Evolutionary conservation across 2,888 invertebrate genomes (phyloP).

Genomic region (Tipula confusa): DNA sequence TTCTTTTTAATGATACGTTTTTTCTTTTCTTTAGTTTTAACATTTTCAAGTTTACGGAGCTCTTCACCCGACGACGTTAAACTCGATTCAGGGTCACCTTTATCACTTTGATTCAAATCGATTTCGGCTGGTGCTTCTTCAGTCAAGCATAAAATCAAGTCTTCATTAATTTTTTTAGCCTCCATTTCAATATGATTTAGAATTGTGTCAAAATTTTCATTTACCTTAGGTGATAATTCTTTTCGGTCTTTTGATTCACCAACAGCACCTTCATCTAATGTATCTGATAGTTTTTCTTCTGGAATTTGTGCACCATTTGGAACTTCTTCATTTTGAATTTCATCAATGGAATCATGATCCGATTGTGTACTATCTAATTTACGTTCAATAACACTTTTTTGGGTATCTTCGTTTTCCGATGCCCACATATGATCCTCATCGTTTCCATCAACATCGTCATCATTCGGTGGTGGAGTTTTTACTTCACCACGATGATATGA

Average conservation of each 20-base stretch:
- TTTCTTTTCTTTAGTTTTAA: not conserved
- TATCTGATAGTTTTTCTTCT: not conserved
- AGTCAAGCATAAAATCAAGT: not conserved
- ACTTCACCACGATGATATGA: not conserved
- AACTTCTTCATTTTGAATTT: not conserved
- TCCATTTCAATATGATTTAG: not conserved
- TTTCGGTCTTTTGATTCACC: conserved; percentile 38
- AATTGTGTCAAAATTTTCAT: not conserved
- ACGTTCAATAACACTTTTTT: conserved; percentile 44
- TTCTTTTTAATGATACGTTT: not conserved
- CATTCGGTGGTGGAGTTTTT: not conserved
- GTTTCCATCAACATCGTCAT: not conserved
- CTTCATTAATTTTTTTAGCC: not conserved
- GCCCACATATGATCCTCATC: conserved; percentile 35
- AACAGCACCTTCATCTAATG: conserved; percentile 40
- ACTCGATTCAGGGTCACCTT: not conserved
- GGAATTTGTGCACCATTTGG: not conserved
- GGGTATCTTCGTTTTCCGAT: conserved; percentile 45
- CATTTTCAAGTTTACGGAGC: not conserved
- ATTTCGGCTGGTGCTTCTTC: not conserved
- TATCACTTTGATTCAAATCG: not conserved
- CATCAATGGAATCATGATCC: not conserved
- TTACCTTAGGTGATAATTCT: not conserved
- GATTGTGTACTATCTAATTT: conserved; percentile 37
- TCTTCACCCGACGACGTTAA: not conserved